These are phyloP conservation scores for Rhynchopsitta pachyrhyncha DNA, from an alignment of 2,113 vertebrate genomes.

Conservation along the genomic window DNA sequence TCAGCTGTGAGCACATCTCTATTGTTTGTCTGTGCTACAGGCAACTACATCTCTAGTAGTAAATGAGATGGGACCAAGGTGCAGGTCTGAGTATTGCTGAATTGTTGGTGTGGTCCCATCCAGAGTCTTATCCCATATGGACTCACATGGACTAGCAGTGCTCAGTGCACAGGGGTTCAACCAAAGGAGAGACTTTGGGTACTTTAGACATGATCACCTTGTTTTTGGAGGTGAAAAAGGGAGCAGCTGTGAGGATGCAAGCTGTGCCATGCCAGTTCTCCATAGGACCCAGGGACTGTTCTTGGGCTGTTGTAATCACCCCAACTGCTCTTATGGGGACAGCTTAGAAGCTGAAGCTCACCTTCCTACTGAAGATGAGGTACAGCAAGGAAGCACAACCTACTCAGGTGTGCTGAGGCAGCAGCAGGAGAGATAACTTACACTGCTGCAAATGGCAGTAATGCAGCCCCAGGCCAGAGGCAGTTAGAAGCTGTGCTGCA, in stretches of 20 bases:
- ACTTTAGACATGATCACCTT: neutral
- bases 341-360: neutral
- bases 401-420: neutral
- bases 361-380: neutral
- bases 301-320: neutral
- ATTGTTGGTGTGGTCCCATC: neutral
- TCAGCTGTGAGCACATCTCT: neutral
- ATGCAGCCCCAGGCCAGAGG: neutral
- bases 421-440: neutral
- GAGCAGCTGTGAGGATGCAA: neutral
- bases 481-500: neutral
- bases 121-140: neutral
- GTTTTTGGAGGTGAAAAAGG: neutral
- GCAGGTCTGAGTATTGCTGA: neutral
- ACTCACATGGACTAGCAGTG: accelerated
- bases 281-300: neutral
- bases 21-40: neutral
- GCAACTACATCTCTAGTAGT: neutral
- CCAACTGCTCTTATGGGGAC: neutral
- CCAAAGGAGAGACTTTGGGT: neutral
- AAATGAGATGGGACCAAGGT: neutral
- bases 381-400: neutral
- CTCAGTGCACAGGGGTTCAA: neutral
- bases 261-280: neutral
- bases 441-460: neutral